These are phyloP conservation scores for Platycercus adscitus DNA, from an alignment of 2,113 vertebrate species.

Conservation along the genomic window DNA sequence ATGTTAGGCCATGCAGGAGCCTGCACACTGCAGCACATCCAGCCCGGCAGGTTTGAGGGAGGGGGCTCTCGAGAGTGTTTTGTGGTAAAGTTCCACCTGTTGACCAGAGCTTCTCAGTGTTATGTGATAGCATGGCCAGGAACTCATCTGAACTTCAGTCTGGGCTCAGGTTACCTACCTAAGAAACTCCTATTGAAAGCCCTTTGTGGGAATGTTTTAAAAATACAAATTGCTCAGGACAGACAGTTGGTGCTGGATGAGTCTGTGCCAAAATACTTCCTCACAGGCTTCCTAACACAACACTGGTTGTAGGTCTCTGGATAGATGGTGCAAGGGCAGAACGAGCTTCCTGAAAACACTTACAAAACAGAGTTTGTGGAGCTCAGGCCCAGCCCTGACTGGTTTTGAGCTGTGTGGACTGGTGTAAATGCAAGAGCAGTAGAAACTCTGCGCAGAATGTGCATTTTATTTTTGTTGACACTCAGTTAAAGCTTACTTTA, in stretches of 20 bases:
- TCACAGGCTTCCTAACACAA: accelerated
- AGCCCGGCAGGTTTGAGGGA: neutral
- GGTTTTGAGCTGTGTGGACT: neutral
- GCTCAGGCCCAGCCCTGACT: neutral
- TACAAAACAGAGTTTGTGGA: neutral
- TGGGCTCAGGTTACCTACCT: neutral
- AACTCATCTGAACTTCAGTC: neutral
- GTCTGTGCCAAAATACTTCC: neutral
- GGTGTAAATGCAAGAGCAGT: neutral
- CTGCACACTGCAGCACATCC: neutral
- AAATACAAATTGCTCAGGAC: neutral
- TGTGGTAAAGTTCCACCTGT: neutral
- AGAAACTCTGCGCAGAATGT: neutral
- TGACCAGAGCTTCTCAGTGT: neutral
- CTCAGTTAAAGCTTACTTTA: neutral
- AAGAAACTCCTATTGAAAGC: neutral
- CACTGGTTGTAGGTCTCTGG: neutral
- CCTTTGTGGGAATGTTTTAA: neutral
- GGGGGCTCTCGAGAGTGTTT: neutral
- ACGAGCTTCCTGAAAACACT: neutral
- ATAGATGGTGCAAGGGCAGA: no score
- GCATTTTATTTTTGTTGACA: accelerated
- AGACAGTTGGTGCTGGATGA: neutral
- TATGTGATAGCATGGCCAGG: neutral
- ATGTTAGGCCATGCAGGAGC: neutral